Conservation (phyloP, 2,113 vertebrate species). For the Cyanoderma ruficeps region DNA sequence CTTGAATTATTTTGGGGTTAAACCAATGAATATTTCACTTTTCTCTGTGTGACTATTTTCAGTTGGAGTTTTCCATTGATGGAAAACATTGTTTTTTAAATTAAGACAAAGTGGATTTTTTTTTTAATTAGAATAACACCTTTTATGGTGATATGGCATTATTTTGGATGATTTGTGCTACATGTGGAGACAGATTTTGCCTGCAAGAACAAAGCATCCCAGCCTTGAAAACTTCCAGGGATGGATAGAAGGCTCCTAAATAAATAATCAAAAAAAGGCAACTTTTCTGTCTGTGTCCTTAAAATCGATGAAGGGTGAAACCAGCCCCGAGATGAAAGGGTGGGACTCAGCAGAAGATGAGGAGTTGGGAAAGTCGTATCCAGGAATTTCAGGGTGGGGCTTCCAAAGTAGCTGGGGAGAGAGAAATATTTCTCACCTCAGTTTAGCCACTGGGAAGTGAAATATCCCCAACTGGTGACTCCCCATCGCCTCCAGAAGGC, state of each 20-base stretch:
- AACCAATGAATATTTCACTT: background rate
- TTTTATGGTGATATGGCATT: background rate
- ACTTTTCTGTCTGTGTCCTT: background rate
- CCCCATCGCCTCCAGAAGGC: background rate
- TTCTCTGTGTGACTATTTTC: background rate
- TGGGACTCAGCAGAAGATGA: background rate
- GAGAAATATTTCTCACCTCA: background rate
- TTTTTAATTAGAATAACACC: background rate
- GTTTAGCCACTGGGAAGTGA: background rate
- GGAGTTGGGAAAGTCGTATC: rapidly evolving
- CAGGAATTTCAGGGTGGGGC: background rate
- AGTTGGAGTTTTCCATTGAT: background rate
- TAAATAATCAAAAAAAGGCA: background rate
- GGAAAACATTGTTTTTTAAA: rapidly evolving
- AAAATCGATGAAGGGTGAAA: background rate
- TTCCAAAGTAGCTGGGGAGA: background rate
- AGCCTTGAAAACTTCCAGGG: background rate
- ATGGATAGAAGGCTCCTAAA: background rate
- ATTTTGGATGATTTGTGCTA: background rate
- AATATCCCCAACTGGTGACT: background rate
- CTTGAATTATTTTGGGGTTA: background rate
- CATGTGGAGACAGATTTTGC: background rate
- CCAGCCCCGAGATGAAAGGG: background rate
- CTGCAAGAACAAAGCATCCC: background rate
- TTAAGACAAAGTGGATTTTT: background rate